Percentiles rank a stretch among this genome's conserved stretches.
These are phyloP conservation scores for Caenorhabditis panamensis DNA, from an alignment of 2,888 invertebrate genomes.

Conservation along the genomic window DNA sequence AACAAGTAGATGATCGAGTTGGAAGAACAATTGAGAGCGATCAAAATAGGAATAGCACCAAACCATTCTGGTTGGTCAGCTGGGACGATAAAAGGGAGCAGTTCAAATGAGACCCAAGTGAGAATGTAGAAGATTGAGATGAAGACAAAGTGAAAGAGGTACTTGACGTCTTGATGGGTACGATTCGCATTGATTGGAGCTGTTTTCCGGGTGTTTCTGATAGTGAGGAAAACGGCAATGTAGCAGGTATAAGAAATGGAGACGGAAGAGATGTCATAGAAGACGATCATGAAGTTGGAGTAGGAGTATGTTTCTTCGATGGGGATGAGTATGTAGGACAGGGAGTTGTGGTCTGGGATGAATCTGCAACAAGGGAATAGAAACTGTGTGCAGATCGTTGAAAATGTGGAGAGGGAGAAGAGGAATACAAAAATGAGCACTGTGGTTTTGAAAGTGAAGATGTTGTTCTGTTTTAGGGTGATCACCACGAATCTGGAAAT, in stretches of 20 bases:
- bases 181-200: not conserved
- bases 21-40: conserved; percentile 55
- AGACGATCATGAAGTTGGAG: conserved; percentile 24
- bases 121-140: conserved; percentile 60
- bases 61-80: conserved; percentile 40
- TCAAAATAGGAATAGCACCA: conserved; percentile 42
- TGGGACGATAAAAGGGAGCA: conserved; percentile 55
- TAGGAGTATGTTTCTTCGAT: conserved; percentile 5
- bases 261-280: conserved; percentile 15
- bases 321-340: no score
- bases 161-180: conserved; percentile 31
- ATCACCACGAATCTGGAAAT: conserved; percentile 27
- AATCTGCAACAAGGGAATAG: conserved; percentile 28
- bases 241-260: conserved; percentile 19
- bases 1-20: conserved; percentile 59
- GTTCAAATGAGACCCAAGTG: conserved; percentile 58
- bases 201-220: not conserved
- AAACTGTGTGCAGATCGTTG: conserved; percentile 8
- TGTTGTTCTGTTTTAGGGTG: conserved; percentile 11
- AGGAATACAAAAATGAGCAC: conserved; percentile 22
- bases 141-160: conserved; percentile 60
- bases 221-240: not conserved
- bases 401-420: not conserved
- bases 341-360: no score
- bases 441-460: conserved; percentile 29